Percentiles rank a stretch among this genome's conserved stretches.
These are phyloP conservation scores for Lasioglossum zephyrum DNA, from an alignment of 2,888 invertebrate genomes.

Conservation along the genomic window DNA sequence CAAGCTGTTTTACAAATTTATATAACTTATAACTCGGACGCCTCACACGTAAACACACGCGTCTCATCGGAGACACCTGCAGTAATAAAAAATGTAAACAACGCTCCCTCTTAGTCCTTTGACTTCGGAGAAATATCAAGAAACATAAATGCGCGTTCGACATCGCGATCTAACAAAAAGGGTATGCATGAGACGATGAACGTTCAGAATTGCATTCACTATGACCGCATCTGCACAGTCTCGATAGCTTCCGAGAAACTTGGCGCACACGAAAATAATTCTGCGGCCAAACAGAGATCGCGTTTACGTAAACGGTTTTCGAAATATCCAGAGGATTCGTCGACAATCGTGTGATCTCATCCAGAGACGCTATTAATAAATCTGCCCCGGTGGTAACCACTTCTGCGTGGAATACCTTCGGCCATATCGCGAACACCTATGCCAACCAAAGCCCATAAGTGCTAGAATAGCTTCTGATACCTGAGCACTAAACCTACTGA, in stretches of 20 bases:
- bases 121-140: no score
- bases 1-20: no score
- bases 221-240: not conserved
- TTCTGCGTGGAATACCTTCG: constrained; percentile 14
- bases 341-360: constrained; percentile 30
- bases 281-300: not conserved
- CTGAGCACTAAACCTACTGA: no score
- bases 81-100: no score
- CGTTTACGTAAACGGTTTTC: constrained; percentile 9
- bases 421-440: not conserved
- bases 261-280: not conserved
- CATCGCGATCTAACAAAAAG: no score
- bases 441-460: not conserved
- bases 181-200: not conserved
- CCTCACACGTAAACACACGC: no score
- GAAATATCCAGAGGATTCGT: not conserved
- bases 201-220: not conserved
- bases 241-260: not conserved
- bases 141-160: no score
- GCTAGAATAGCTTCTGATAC: not conserved
- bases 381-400: constrained; percentile 32
- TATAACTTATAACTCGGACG: no score
- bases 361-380: constrained; percentile 55
- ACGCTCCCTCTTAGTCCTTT: no score
- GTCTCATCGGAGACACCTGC: no score